Percentiles rank a stretch among this genome's conserved stretches.
Evolutionary conservation across 2,888 invertebrate species (phyloP).

Genomic region (Philhelius pedissequus): DNA sequence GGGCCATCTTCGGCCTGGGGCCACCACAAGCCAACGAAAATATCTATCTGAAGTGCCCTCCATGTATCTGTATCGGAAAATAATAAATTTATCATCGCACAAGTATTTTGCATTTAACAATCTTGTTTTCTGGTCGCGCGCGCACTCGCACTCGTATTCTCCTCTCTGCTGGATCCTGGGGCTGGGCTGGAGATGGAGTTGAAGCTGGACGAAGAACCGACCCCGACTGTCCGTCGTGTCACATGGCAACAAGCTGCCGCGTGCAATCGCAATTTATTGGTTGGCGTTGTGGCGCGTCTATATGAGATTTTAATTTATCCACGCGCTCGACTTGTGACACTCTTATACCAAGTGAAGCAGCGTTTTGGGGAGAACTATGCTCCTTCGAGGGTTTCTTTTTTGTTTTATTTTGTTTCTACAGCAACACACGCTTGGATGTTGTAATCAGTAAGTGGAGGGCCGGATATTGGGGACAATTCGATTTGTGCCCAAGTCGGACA

Average conservation of each 20-base stretch:
- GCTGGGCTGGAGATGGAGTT: not conserved
- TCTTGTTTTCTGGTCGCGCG: slow-evolving; percentile 55
- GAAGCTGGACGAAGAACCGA: slow-evolving; percentile 20
- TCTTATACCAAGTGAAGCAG: slow-evolving; percentile 49
- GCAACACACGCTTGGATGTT: slow-evolving; percentile 56
- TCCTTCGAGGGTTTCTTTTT: slow-evolving; percentile 6
- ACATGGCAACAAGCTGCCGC: slow-evolving; percentile 66
- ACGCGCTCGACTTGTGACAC: slow-evolving; percentile 60
- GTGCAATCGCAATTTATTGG: slow-evolving; percentile 68
- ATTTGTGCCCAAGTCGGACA: slow-evolving; percentile 75
- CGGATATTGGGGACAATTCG: slow-evolving; percentile 78
- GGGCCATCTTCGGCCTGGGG: slow-evolving; percentile 42
- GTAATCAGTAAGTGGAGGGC: slow-evolving; percentile 66
- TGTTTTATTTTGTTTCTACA: not conserved
- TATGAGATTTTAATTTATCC: slow-evolving; percentile 69
- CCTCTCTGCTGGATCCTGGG: not conserved
- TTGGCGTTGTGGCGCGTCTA: slow-evolving; percentile 61
- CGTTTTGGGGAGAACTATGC: slow-evolving; percentile 7
- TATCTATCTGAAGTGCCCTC: slow-evolving; percentile 37
- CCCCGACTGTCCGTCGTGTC: slow-evolving; percentile 44
- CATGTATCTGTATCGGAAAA: slow-evolving; percentile 68
- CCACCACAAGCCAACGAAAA: slow-evolving; percentile 1
- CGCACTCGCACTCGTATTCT: slow-evolving; percentile 5
- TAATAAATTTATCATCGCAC: slow-evolving; percentile 70
- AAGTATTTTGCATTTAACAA: slow-evolving; percentile 69